These are phyloP conservation scores for Cuniculus paca DNA, from an alignment of 2,797 vertebrate species.

Conservation along the genomic window DNA sequence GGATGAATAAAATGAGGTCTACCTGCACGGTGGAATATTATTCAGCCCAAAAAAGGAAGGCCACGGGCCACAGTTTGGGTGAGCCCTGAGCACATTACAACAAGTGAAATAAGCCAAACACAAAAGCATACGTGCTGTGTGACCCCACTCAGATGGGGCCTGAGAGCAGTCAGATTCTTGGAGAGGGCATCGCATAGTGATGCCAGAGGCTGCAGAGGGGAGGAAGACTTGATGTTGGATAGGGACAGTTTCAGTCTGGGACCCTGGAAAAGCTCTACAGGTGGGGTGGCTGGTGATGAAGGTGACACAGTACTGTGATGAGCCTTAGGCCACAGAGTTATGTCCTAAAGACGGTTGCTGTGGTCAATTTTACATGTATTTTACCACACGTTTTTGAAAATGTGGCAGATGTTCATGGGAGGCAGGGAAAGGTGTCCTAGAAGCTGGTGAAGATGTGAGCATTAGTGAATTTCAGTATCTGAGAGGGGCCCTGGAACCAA, in stretches of 20 bases:
- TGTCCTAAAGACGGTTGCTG: not conserved
- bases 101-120: not conserved
- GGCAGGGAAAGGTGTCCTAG: not conserved
- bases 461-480: too few species aligned
- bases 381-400: not conserved
- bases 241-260: not conserved
- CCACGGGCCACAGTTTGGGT: fast-evolving
- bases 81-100: not conserved
- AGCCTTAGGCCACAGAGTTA: not conserved
- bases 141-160: not conserved
- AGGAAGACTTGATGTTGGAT: not conserved
- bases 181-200: not conserved
- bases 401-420: not conserved
- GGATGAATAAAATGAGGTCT: not conserved
- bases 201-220: not conserved
- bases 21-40: not conserved
- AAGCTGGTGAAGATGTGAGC: not conserved
- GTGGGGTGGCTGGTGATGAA: not conserved
- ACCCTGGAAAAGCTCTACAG: not conserved
- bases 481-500: not conserved
- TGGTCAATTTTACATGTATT: not conserved
- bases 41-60: not conserved
- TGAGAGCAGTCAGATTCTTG: not conserved
- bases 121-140: not conserved
- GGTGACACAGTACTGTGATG: not conserved